Conservation (phyloP, 64 coral and sea anemone species). For the Stichodactyla helianthus region DNA sequence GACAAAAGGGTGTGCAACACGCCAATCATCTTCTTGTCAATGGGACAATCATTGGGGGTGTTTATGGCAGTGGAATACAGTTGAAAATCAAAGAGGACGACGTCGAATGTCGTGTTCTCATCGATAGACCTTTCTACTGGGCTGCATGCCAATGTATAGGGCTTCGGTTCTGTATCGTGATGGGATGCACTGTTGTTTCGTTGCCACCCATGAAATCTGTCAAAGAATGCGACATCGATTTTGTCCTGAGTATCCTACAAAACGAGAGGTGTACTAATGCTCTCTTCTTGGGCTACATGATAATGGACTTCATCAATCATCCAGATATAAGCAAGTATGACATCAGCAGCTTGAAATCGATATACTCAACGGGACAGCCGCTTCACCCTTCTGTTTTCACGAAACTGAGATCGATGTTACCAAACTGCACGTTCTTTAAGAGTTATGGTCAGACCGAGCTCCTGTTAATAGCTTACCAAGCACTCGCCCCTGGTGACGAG, state of each 20-base stretch:
- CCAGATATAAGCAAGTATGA: background rate
- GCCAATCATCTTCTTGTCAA: slow-evolving; percentile 11
- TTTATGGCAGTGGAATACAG: background rate
- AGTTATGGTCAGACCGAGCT: slow-evolving; percentile 1
- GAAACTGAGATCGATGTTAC: background rate
- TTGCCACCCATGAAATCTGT: slow-evolving; percentile 7
- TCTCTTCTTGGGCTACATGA: background rate
- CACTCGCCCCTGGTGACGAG: background rate
- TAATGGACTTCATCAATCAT: background rate
- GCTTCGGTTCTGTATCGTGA: background rate
- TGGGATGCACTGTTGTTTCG: background rate
- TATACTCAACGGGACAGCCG: background rate
- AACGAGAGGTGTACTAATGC: slow-evolving; percentile 11
- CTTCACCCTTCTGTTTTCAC: background rate
- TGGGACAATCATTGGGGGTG: background rate
- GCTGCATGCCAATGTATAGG: background rate
- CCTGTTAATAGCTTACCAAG: background rate
- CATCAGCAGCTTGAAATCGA: background rate
- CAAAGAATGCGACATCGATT: background rate
- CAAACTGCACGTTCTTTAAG: background rate
- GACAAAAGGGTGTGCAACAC: background rate
- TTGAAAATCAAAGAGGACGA: background rate
- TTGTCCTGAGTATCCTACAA: background rate
- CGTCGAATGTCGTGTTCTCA: background rate
- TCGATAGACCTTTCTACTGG: background rate